phyloP scores from a whole-genome alignment of 2,797 vertebrate genomes.

The Poecile montanus region DNA sequence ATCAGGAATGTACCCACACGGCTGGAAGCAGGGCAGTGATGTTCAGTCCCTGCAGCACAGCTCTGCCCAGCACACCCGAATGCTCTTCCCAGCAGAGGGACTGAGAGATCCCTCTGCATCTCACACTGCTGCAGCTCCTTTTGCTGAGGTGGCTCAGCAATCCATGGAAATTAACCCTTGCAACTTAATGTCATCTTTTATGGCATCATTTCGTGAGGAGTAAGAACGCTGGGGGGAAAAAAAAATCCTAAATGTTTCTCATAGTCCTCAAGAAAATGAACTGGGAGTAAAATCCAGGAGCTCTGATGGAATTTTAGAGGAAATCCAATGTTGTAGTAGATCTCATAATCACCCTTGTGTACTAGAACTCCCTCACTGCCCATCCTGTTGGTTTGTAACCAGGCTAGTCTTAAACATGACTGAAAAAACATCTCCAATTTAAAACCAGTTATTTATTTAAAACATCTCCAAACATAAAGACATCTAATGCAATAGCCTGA shows the following conservation, averaged over 20 bases:
- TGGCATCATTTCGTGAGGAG: not conserved
- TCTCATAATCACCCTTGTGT: fast-evolving
- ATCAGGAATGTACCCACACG: fast-evolving
- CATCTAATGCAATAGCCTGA: not conserved
- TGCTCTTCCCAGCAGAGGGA: not conserved
- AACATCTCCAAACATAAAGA: not conserved
- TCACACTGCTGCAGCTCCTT: not conserved
- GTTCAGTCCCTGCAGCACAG: not conserved
- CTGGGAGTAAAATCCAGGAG: not conserved
- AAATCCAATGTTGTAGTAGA: not conserved
- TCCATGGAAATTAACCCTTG: not conserved
- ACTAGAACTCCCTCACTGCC: not conserved
- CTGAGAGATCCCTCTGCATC: not conserved
- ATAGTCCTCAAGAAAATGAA: not conserved
- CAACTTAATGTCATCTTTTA: no score
- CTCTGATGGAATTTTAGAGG: not conserved
- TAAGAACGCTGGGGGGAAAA: not conserved
- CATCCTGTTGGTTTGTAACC: not conserved
- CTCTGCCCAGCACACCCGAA: not conserved
- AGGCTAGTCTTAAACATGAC: not conserved
- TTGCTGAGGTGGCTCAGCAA: not conserved
- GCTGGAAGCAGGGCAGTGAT: not conserved
- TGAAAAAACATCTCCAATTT: not conserved
- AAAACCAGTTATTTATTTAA: not conserved
- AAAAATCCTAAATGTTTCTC: not conserved